Conservation (phyloP, 2,797 vertebrate genomes). For the Anguilla megastoma region DNA sequence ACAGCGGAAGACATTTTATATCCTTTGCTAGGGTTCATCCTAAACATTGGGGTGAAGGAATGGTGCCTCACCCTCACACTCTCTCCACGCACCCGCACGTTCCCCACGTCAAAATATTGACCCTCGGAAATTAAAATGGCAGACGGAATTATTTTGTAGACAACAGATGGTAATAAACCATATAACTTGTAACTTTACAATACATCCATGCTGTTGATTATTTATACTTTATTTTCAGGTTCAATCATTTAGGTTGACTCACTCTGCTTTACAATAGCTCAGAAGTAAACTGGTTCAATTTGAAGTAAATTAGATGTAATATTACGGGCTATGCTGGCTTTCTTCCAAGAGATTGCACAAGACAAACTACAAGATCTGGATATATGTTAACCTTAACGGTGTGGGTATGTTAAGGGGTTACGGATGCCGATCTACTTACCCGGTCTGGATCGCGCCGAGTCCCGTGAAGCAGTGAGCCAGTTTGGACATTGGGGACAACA, state of each 20-base stretch:
- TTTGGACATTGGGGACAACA: not conserved
- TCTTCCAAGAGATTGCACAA: no score
- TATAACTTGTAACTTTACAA: no score
- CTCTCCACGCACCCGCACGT: not conserved
- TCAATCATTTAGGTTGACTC: no score
- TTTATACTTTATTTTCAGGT: no score
- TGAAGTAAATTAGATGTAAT: no score
- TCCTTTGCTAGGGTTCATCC: not conserved
- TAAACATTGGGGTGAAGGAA: not conserved
- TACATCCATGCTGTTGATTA: no score
- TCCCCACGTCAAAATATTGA: not conserved
- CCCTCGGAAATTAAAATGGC: not conserved
- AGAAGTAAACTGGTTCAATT: no score
- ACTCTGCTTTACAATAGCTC: no score
- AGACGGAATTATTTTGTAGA: not conserved
- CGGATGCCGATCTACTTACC: not conserved
- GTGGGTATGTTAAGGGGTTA: not conserved
- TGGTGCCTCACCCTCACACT: not conserved
- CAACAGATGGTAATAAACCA: not conserved
- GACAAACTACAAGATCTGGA: no score
- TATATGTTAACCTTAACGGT: no score
- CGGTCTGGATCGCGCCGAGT: not conserved
- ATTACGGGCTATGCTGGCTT: no score
- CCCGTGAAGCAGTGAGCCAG: conserved; percentile 17
- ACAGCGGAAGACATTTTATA: not conserved